phyloP scores from a whole-genome alignment of 2,797 vertebrate species.

The Neostethus bicornis region DNA sequence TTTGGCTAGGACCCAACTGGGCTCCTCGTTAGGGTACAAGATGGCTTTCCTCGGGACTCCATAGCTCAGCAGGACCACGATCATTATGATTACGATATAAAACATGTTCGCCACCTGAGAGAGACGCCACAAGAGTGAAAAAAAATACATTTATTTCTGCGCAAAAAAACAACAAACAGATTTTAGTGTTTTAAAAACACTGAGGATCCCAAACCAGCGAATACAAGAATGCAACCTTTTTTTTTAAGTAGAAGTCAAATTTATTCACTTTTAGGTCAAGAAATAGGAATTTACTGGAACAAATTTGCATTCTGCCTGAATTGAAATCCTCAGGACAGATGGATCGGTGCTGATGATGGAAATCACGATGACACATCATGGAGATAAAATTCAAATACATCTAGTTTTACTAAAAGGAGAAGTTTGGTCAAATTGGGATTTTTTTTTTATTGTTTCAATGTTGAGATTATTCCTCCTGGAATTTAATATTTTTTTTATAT shows the following conservation, averaged over 20 bases:
- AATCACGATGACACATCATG: neutral
- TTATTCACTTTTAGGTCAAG: neutral
- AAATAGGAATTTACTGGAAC: neutral
- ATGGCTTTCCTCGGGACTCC: constrained; percentile 97
- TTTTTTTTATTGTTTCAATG: constrained; percentile 18
- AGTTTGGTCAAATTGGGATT: neutral
- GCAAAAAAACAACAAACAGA: neutral
- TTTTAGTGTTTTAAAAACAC: neutral
- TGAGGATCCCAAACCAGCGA: constrained; percentile 19
- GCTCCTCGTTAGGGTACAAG: constrained; percentile 88
- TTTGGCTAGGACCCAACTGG: constrained; percentile 93
- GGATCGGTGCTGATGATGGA: neutral
- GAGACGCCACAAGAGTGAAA: constrained; percentile 7
- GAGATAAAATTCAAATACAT: constrained; percentile 4
- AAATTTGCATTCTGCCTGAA: neutral
- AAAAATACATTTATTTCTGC: neutral
- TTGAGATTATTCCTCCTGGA: neutral
- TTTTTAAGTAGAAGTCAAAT: neutral
- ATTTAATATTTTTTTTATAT: too few relatives aligned
- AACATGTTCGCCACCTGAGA: constrained; percentile 98
- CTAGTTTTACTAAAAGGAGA: constrained; percentile 5
- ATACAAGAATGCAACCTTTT: neutral
- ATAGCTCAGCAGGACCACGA: constrained; percentile 93
- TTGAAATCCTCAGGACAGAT: constrained; percentile 33
- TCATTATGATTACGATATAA: constrained; percentile 99